A percentile compares a stretch with the other conserved stretches of the same genome.
These are phyloP conservation scores for Tinea pellionella DNA, from an alignment of 2,888 invertebrate species.

Conservation along the genomic window DNA sequence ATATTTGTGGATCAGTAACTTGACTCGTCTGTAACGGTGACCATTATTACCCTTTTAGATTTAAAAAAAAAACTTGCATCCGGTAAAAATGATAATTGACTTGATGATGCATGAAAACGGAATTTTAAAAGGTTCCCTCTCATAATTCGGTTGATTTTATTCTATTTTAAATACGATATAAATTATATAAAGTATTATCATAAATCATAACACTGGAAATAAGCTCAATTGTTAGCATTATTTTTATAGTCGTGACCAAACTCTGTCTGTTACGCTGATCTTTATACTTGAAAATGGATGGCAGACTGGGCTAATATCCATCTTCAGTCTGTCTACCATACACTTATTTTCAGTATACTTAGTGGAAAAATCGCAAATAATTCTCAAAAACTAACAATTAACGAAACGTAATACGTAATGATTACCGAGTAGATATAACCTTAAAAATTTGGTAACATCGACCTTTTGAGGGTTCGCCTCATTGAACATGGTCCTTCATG, in stretches of 20 bases:
- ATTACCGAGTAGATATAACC: neutral
- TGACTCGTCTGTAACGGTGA: constrained; percentile 10
- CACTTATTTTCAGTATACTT: too few species aligned
- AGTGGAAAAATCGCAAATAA: too few species aligned
- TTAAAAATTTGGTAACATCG: constrained; percentile 4
- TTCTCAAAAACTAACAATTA: too few species aligned
- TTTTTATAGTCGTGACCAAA: too few species aligned
- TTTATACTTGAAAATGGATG: too few species aligned
- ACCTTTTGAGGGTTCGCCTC: neutral
- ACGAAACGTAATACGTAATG: neutral
- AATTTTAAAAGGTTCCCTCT: neutral
- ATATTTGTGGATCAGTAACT: constrained; percentile 13
- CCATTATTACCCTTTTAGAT: constrained; percentile 13
- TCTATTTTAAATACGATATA: neutral
- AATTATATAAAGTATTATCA: too few species aligned
- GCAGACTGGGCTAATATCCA: too few species aligned
- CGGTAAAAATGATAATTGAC: neutral
- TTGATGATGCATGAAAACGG: constrained; percentile 2
- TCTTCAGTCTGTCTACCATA: too few species aligned
- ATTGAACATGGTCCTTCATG: constrained; percentile 9
- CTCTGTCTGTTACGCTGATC: too few species aligned
- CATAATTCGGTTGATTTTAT: neutral
- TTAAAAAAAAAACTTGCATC: neutral
- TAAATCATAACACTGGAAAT: too few species aligned
- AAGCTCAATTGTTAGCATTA: too few species aligned